Conservation (phyloP, 2,113 vertebrate species). For the Anseranas semipalmata region DNA sequence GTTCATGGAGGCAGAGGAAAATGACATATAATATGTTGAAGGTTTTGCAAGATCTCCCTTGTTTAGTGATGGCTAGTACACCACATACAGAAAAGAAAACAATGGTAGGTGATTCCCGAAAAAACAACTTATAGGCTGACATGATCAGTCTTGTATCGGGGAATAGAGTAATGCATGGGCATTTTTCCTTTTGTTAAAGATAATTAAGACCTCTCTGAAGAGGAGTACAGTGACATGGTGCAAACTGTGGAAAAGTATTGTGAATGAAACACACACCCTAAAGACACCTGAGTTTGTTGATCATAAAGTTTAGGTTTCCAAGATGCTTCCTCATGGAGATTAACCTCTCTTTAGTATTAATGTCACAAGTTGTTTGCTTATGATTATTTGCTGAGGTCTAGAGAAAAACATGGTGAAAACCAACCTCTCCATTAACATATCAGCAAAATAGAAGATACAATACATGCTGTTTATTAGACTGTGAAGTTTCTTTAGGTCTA, state of each 20-base stretch:
- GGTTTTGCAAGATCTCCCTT: neutral
- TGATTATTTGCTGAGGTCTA: neutral
- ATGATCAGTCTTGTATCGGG: neutral
- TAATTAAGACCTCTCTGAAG: neutral
- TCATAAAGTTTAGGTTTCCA: neutral
- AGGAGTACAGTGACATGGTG: neutral
- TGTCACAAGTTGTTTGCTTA: neutral
- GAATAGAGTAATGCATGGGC: rapidly evolving
- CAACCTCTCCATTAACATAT: neutral
- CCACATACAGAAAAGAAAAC: neutral
- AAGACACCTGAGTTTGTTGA: neutral
- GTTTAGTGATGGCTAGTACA: neutral
- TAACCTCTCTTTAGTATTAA: neutral
- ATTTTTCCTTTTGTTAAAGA: neutral
- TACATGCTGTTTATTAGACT: neutral
- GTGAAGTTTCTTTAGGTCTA: neutral
- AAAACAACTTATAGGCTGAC: rapidly evolving
- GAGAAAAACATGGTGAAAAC: neutral
- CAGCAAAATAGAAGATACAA: neutral
- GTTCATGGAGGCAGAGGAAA: neutral
- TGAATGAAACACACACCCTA: neutral
- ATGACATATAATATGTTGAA: neutral
- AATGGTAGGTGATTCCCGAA: neutral
- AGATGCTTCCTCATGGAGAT: neutral
- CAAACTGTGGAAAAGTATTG: neutral